Conservation (phyloP, 2,888 invertebrate species). For the Keiferia lycopersicella region DNA sequence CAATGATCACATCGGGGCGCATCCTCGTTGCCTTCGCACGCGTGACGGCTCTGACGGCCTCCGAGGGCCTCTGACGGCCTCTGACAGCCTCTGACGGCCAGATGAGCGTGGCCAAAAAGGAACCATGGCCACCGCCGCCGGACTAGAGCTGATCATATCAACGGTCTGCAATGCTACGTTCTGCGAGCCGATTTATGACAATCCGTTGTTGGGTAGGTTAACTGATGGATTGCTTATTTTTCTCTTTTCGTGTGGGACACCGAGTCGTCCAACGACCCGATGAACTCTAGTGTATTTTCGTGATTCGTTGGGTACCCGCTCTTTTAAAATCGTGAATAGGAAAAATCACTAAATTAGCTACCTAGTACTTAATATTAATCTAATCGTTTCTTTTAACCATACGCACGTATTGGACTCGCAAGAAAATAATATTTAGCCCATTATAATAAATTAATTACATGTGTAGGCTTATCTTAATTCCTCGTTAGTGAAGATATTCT, state of each 20-base stretch:
- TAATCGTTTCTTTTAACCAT: no score
- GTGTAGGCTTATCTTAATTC: no score
- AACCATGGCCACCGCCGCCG: conserved; percentile 57
- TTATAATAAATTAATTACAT: no score
- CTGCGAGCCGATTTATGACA: conserved; percentile 61
- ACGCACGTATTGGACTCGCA: no score
- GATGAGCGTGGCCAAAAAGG: conserved; percentile 27
- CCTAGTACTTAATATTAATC: no score
- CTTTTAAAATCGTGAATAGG: no score
- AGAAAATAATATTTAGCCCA: no score
- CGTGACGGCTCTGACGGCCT: not conserved
- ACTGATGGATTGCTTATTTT: not conserved
- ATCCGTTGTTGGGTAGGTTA: conserved; percentile 46
- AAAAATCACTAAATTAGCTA: no score
- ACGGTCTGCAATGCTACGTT: conserved; percentile 69
- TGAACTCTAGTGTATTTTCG: no score
- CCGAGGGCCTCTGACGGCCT: conserved; percentile 1
- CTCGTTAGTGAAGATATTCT: no score
- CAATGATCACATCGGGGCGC: not conserved
- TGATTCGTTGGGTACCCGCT: no score
- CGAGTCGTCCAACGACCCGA: no score
- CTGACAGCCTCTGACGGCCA: not conserved
- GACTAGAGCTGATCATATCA: conserved; percentile 67
- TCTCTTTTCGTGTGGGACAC: not conserved
- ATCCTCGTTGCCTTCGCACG: conserved; percentile 4